Evolutionary conservation across 2,797 vertebrate species (phyloP).

Genomic region (Brotula barbata): DNA sequence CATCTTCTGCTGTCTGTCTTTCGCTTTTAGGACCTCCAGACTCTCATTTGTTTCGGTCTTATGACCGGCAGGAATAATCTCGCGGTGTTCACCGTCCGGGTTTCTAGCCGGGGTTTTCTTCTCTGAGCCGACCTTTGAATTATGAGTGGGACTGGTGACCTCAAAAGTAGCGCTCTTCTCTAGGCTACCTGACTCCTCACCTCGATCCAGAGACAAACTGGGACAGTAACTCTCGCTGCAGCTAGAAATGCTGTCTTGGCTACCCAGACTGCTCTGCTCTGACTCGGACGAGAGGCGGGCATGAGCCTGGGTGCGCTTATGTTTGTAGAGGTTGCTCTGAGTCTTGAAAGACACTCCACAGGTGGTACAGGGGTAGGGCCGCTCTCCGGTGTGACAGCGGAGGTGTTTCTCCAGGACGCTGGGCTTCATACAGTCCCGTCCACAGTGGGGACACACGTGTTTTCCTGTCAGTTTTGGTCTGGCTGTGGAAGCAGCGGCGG

Average conservation of each 20-base stretch:
- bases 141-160: conserved; percentile 13
- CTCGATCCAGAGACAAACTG: conserved; percentile 63
- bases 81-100: conserved; percentile 45
- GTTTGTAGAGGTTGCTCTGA: conserved; percentile 98
- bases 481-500: conserved; percentile 59
- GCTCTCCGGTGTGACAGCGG: conserved; percentile 94
- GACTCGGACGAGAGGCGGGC: conserved; percentile 83
- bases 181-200: conserved; percentile 46
- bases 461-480: conserved; percentile 85
- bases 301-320: conserved; percentile 92
- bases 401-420: conserved; percentile 97
- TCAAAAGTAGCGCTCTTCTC: conserved; percentile 48
- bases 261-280: conserved; percentile 69
- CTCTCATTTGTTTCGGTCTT: conserved; percentile 33
- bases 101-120: conserved; percentile 41
- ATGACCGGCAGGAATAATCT: conserved; percentile 24
- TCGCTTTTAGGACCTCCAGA: conserved; percentile 23
- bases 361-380: conserved; percentile 90
- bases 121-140: conserved; percentile 10
- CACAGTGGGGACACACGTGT: conserved; percentile 90
- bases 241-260: conserved; percentile 74
- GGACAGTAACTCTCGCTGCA: conserved; percentile 64
- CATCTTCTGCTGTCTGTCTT: conserved; percentile 17
- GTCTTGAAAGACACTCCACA: conserved; percentile 97
- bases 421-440: conserved; percentile 94